These are phyloP conservation scores for Neoniphon sammara DNA, from an alignment of 2,797 vertebrate genomes.

Conservation along the genomic window DNA sequence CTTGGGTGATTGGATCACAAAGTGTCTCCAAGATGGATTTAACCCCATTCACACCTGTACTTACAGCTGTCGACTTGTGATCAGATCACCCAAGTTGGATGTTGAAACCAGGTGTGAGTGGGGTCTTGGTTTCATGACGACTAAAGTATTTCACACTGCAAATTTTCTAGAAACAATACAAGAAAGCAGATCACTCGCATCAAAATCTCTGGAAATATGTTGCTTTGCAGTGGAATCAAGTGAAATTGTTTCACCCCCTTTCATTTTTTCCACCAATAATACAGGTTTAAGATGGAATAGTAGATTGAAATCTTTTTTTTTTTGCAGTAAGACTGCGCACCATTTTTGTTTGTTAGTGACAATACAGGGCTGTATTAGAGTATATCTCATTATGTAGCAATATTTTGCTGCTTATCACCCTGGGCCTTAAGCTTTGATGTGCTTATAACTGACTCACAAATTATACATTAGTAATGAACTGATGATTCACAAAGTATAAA, in stretches of 20 bases:
- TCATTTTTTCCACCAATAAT: not conserved
- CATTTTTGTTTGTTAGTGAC: not conserved
- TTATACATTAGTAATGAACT: constrained; percentile 55
- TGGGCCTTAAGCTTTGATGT: constrained; percentile 33
- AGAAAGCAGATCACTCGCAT: too few species aligned
- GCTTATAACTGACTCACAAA: constrained; percentile 43
- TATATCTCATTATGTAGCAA: constrained; percentile 15
- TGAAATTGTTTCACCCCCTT: not conserved
- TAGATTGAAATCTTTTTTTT: not conserved
- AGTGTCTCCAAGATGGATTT: too few species aligned
- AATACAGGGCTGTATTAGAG: constrained; percentile 10
- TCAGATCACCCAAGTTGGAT: too few species aligned
- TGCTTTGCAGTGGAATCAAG: constrained; percentile 1
- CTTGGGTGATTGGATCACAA: too few species aligned
- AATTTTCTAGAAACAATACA: too few species aligned
- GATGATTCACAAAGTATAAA: constrained; percentile 53
- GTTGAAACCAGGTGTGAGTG: too few species aligned
- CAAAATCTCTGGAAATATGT: too few species aligned
- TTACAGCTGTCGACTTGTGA: too few species aligned
- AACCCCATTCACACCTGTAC: too few species aligned
- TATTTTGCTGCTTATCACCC: constrained; percentile 44
- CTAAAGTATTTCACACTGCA: too few species aligned
- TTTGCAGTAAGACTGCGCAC: not conserved
- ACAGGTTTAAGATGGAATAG: not conserved
- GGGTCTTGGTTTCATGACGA: too few species aligned